These are phyloP conservation scores for Denticeps clupeoides DNA, from an alignment of 2,797 vertebrate species.

Conservation along the genomic window DNA sequence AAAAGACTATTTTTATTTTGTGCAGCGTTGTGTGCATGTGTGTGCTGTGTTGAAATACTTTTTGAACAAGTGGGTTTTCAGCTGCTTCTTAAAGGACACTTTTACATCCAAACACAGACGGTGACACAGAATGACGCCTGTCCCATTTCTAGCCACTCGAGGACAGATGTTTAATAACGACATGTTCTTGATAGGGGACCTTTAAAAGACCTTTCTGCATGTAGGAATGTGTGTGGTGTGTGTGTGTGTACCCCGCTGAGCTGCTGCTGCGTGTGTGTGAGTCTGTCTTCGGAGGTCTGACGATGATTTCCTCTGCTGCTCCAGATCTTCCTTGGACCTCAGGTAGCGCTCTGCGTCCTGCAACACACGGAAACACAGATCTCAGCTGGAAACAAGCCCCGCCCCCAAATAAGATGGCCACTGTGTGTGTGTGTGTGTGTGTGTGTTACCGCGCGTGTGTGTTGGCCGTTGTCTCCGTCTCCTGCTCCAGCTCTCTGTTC, in stretches of 20 bases:
- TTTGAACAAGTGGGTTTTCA: too few relatives aligned
- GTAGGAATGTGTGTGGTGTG: too few relatives aligned
- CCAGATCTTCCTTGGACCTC: constrained; percentile 11
- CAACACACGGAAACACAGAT: neutral
- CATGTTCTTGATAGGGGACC: too few relatives aligned
- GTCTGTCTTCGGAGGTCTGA: constrained; percentile 5
- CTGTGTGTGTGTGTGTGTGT: neutral
- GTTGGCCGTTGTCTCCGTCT: neutral
- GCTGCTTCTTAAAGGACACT: too few relatives aligned
- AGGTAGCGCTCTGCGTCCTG: constrained; percentile 20
- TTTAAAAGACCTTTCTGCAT: too few relatives aligned
- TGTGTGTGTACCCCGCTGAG: neutral
- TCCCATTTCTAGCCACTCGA: too few relatives aligned
- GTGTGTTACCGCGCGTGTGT: neutral
- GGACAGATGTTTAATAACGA: too few relatives aligned
- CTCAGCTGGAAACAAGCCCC: too few relatives aligned
- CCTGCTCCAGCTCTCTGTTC: neutral
- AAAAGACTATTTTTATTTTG: too few relatives aligned
- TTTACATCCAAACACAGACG: constrained; percentile 25
- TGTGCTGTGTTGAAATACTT: too few relatives aligned
- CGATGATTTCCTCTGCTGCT: neutral
- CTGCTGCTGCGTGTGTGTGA: constrained; percentile 6
- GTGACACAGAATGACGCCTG: neutral
- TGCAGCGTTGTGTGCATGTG: too few relatives aligned
- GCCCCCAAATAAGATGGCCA: too few relatives aligned